Conservation (phyloP, 2,797 vertebrate genomes). For the Chlorospingus flavigularis region DNA sequence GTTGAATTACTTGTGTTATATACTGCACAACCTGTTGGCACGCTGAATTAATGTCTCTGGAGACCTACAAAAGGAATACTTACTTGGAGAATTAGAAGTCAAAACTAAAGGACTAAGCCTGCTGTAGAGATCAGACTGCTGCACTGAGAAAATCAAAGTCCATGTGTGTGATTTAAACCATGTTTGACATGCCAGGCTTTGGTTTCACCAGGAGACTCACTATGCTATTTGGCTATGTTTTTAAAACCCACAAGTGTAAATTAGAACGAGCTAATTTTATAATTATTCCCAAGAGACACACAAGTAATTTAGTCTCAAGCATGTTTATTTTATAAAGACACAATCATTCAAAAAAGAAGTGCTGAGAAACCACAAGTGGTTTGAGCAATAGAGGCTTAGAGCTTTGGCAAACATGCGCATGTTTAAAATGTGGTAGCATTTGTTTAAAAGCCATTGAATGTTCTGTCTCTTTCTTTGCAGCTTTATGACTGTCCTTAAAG, state of each 20-base stretch:
- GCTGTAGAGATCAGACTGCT: neutral
- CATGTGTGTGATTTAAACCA: slow-evolving; percentile 25
- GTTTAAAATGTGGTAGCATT: slow-evolving; percentile 44
- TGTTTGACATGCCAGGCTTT: slow-evolving; percentile 46
- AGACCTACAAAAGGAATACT: neutral
- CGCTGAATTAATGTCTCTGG: neutral
- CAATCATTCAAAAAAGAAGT: slow-evolving; percentile 50
- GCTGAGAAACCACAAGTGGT: slow-evolving; percentile 64
- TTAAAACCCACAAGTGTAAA: slow-evolving; percentile 45
- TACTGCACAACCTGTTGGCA: neutral
- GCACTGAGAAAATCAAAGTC: slow-evolving; percentile 18
- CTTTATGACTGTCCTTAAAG: neutral
- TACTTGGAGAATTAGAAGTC: neutral
- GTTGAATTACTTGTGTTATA: neutral
- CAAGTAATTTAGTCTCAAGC: slow-evolving; percentile 39
- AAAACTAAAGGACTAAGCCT: neutral
- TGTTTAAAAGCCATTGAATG: slow-evolving; percentile 23
- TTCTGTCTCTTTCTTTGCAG: neutral
- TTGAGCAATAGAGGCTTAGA: slow-evolving; percentile 30
- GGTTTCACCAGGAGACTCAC: slow-evolving; percentile 41
- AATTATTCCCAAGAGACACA: slow-evolving; percentile 54
- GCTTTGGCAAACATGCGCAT: neutral
- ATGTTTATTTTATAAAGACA: slow-evolving; percentile 66
- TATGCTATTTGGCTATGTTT: slow-evolving; percentile 32
- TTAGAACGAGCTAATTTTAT: slow-evolving; percentile 54